These are phyloP conservation scores for Catonia carolina DNA, from an alignment of 2,888 invertebrate species.

Conservation along the genomic window DNA sequence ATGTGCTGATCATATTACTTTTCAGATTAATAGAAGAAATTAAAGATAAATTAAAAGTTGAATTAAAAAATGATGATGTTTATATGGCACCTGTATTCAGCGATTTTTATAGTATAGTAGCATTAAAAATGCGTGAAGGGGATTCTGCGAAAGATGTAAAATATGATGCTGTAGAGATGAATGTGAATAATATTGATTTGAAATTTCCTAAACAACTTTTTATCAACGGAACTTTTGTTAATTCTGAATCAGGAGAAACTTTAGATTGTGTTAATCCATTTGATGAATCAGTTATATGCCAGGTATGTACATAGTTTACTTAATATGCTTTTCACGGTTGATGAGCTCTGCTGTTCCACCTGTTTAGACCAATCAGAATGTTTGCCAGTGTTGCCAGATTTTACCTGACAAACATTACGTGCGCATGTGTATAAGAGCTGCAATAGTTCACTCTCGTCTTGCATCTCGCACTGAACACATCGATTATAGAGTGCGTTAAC, in stretches of 20 bases:
- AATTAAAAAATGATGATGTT: conserved; percentile 80
- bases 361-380: too few species aligned
- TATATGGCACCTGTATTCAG: conserved; percentile 87
- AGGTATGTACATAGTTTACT: conserved; percentile 43
- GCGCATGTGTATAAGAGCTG: too few species aligned
- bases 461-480: too few species aligned
- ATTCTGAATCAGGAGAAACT: conserved; percentile 60
- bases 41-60: conserved; percentile 68
- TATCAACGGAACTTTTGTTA: conserved; percentile 82
- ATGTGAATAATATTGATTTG: conserved; percentile 76
- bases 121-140: conserved; percentile 60
- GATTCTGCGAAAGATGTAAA: conserved; percentile 49
- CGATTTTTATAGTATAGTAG: conserved; percentile 65
- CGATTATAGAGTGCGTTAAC: too few species aligned
- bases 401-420: too few species aligned
- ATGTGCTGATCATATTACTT: too few species aligned
- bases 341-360: too few species aligned
- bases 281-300: conserved; percentile 72
- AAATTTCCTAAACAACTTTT: conserved; percentile 86
- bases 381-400: too few species aligned
- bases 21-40: conserved; percentile 81
- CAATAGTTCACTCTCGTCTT: too few species aligned
- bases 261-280: conserved; percentile 68
- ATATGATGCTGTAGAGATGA: conserved; percentile 68
- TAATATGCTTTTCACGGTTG: too few species aligned